These are phyloP conservation scores for Chromis chromis DNA, from an alignment of 2,797 vertebrate species.

Conservation along the genomic window DNA sequence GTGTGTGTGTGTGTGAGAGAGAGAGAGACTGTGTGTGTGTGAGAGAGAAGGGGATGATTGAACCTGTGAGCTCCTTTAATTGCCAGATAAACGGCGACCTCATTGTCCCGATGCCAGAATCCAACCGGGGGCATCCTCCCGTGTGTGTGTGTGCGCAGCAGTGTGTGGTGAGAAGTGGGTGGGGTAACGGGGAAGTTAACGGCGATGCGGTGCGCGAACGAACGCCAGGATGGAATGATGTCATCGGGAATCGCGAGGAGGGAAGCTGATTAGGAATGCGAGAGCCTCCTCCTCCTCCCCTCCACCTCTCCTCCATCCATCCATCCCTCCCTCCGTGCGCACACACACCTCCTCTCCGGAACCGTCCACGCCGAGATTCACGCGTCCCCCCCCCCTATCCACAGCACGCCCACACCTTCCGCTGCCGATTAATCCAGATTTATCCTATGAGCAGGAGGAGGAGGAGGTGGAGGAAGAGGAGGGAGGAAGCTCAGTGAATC, in stretches of 20 bases:
- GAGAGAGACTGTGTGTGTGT: neutral
- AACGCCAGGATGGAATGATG: conserved; percentile 79
- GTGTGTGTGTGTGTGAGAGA: conserved; percentile 8
- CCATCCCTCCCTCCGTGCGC: neutral
- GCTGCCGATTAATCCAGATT: conserved; percentile 71
- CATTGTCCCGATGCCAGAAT: conserved; percentile 40
- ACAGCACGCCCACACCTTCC: conserved; percentile 72
- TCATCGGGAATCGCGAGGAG: conserved; percentile 82
- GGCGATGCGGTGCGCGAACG: conserved; percentile 73
- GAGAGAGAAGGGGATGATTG: neutral
- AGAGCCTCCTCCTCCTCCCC: conserved; percentile 13
- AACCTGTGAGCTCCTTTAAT: conserved; percentile 27
- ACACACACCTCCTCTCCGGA: conserved; percentile 53
- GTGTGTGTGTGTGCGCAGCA: conserved; percentile 30
- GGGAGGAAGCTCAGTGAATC: conserved; percentile 61
- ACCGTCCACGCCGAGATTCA: conserved; percentile 55
- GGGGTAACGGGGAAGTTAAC: conserved; percentile 72
- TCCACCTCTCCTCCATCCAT: neutral
- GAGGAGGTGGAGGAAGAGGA: conserved; percentile 50
- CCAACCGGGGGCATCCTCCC: conserved; percentile 48
- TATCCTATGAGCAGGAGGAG: conserved; percentile 59
- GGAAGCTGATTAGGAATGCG: conserved; percentile 70
- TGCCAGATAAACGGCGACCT: conserved; percentile 21
- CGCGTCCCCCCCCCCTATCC: conserved; percentile 3
- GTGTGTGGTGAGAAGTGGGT: conserved; percentile 71